A percentile compares a stretch with the other conserved stretches of the same genome.
Conservation (phyloP, 2,113 vertebrate genomes). For the Todiramphus chloris region DNA sequence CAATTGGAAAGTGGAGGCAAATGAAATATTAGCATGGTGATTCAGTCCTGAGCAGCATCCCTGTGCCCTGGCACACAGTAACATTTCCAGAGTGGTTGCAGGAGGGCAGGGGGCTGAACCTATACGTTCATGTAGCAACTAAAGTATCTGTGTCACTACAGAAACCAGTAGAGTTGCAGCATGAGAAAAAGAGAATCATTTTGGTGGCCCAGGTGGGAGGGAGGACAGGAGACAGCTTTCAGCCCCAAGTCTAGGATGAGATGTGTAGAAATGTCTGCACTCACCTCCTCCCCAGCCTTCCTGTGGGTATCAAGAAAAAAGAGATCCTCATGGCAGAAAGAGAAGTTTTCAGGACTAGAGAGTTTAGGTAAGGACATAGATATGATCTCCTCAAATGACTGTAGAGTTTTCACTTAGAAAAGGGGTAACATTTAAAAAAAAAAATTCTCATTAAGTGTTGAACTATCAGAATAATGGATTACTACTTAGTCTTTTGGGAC, state of each 20-base stretch:
- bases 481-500: background rate
- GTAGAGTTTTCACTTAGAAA: background rate
- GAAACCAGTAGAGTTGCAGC: background rate
- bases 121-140: background rate
- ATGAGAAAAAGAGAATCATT: background rate
- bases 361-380: fast-evolving
- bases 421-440: background rate
- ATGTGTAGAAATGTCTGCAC: background rate
- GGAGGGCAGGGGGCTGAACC: background rate
- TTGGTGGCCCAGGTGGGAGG: background rate
- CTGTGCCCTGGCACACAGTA: background rate
- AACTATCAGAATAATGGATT: background rate
- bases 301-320: background rate
- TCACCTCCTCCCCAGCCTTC: background rate
- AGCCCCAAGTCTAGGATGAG: background rate
- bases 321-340: background rate
- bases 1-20: background rate
- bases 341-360: background rate
- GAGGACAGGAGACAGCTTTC: background rate
- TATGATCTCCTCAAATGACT: background rate
- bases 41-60: background rate
- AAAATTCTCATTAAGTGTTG: background rate
- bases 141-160: background rate
- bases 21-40: background rate
- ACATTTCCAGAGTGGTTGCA: fast-evolving